Base-by-base conservation (phyloP, 2,113 vertebrate species). In the Coptodon bakossiorum region DNA sequence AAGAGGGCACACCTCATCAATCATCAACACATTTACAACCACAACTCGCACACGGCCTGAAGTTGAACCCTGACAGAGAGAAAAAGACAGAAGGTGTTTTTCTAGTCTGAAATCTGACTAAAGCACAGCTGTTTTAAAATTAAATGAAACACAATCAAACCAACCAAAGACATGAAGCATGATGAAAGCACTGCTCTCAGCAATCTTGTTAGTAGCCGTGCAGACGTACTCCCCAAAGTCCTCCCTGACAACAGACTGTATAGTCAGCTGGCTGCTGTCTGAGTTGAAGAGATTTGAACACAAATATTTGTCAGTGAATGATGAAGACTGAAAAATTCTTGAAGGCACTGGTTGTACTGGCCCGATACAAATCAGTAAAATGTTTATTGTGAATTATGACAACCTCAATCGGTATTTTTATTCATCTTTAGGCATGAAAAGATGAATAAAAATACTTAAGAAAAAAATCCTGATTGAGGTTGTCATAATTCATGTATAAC, bases 211-310 rank as follows among this genome's bases (percentile, higher is more conserved):
- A 19, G 3, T 81, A 10, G 92, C 95, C 0, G 88, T 96, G 89
- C 96, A 97, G 82, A 91, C 4, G 68, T 97, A 97, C 27, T 95
- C 91, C 57, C 91, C 96, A 5, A 73, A 86, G 88, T 97, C 92
- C 0, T 38, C 73, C 86, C 90, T 91, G 9, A 53, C 54, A 9
- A 97, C 91, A 29, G 92, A 92, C 4, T 14, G 88, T 29, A 97
- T 95, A 5, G 48, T 94, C 88, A 97, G 36, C 54, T 94, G 84
- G 80, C 96, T 97, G 61, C 82, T 88, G 88, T 97, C 95, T 2
- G 95, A 96, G 93, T 96, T 96, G 86, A 95, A 96, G 13, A 81
- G 82, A 86, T 96, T n/a, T n/a, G n/a, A 36, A 36, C 36, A 36
- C 36, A 36, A 36, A 36, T 9, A 9, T 36, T 36, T 36, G 36